phyloP scores from a whole-genome alignment of 1,140 invertebrate genomes.

The Acromyrmex echinatior region DNA sequence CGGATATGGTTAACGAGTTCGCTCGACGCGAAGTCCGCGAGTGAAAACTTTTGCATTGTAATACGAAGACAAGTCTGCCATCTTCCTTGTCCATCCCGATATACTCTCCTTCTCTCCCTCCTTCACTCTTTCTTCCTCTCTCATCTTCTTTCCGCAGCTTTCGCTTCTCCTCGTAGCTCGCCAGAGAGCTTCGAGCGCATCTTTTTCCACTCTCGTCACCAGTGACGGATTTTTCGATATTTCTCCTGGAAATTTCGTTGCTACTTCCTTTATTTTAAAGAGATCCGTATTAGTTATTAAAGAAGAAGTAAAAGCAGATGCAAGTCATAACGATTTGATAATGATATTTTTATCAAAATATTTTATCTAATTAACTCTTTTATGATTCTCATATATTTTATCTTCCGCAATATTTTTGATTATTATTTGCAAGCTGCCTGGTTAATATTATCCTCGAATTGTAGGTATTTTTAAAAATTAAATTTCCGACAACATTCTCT shows the following conservation, averaged over 20 bases:
- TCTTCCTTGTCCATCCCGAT: conserved; percentile 18
- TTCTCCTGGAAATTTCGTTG: neutral
- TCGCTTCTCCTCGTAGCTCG: neutral
- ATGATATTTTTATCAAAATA: conserved; percentile 19
- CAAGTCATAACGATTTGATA: neutral
- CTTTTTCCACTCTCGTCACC: conserved; percentile 7
- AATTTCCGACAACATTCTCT: neutral
- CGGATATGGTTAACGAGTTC: conserved; percentile 62
- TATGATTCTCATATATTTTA: neutral
- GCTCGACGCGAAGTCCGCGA: conserved; percentile 50
- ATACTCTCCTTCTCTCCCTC: neutral
- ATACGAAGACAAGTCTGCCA: conserved; percentile 65
- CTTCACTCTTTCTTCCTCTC: conserved; percentile 26
- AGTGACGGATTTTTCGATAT: conserved; percentile 31
- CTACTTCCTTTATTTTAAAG: conserved; percentile 5
- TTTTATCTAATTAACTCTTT: neutral
- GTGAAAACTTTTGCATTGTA: conserved; percentile 80
- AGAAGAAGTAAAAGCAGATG: neutral
- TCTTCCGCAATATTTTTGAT: neutral
- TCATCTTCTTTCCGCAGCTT: conserved; percentile 39
- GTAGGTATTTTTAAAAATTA: neutral
- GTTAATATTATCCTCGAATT: neutral
- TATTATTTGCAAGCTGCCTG: neutral
- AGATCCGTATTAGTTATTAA: neutral
- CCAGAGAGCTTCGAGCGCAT: conserved; percentile 5